Percentiles rank a stretch among this genome's conserved stretches.
phyloP scores from a whole-genome alignment of 1,140 invertebrate species.

The Papilio polyxenes region DNA sequence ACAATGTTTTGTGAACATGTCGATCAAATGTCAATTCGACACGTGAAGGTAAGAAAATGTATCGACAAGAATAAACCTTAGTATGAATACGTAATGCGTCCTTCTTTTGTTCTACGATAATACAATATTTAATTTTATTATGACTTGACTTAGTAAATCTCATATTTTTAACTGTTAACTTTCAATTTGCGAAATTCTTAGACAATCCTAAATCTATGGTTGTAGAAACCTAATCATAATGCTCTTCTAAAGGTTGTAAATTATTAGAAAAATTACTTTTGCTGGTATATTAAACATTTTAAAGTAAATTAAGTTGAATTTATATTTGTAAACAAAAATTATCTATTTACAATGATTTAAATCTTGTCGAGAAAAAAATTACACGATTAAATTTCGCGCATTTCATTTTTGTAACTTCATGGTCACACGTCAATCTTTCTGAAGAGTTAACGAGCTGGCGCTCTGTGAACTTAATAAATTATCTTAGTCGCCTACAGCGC shows the following conservation, averaged over 20 bases:
- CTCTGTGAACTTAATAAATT: constrained; percentile 67
- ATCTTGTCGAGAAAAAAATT: background rate
- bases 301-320: background rate
- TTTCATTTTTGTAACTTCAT: constrained; percentile 33
- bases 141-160: no score
- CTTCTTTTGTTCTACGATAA: background rate
- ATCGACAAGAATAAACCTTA: background rate
- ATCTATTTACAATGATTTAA: background rate
- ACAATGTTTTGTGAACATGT: constrained; percentile 66
- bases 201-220: no score
- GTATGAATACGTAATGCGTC: constrained; percentile 11
- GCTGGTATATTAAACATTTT: no score
- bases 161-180: no score
- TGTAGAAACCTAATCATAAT: no score
- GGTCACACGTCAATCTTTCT: constrained; percentile 45
- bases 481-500: constrained; percentile 52
- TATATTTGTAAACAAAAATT: background rate
- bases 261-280: no score
- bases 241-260: no score
- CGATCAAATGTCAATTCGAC: constrained; percentile 65
- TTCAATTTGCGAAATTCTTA: no score
- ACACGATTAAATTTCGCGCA: background rate
- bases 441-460: constrained; percentile 50
- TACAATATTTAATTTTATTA: background rate
- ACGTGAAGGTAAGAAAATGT: constrained; percentile 44